phyloP scores from a whole-genome alignment of 2,113 vertebrate genomes.

The Atractosteus spatula region DNA sequence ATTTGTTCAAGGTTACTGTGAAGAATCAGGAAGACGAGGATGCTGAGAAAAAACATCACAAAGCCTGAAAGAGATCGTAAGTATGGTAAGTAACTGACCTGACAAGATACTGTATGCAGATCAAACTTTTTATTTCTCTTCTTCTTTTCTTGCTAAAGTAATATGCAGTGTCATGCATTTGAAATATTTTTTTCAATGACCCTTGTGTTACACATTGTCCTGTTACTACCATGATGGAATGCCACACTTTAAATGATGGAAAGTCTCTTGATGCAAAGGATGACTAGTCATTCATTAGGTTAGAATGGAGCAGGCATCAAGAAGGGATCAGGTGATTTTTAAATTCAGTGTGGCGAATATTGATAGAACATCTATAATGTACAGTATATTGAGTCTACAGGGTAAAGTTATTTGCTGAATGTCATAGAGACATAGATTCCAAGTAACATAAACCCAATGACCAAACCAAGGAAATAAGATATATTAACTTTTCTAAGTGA shows the following conservation, averaged over 20 bases:
- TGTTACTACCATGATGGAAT: conserved; percentile 25
- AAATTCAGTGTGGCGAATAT: not conserved
- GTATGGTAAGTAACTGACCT: not conserved
- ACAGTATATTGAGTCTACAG: not conserved
- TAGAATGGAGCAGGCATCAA: not conserved
- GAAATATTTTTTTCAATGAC: conserved; percentile 1
- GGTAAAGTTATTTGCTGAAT: not conserved
- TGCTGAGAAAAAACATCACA: not conserved
- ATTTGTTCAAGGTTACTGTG: too few species aligned
- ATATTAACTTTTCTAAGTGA: too few species aligned
- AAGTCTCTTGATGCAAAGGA: conserved; percentile 10
- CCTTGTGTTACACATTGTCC: not conserved
- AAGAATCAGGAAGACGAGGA: too few species aligned
- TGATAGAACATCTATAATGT: not conserved
- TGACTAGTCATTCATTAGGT: conserved; percentile 10
- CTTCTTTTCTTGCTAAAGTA: not conserved
- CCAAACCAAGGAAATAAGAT: not conserved
- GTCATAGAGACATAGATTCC: not conserved
- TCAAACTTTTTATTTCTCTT: not conserved
- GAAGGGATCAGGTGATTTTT: not conserved
- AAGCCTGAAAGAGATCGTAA: not conserved
- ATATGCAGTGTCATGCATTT: not conserved
- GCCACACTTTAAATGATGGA: conserved; percentile 16
- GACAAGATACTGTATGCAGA: not conserved
- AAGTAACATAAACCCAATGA: not conserved